phyloP scores from a whole-genome alignment of 2,113 vertebrate species.

The Megaceryle maxima region DNA sequence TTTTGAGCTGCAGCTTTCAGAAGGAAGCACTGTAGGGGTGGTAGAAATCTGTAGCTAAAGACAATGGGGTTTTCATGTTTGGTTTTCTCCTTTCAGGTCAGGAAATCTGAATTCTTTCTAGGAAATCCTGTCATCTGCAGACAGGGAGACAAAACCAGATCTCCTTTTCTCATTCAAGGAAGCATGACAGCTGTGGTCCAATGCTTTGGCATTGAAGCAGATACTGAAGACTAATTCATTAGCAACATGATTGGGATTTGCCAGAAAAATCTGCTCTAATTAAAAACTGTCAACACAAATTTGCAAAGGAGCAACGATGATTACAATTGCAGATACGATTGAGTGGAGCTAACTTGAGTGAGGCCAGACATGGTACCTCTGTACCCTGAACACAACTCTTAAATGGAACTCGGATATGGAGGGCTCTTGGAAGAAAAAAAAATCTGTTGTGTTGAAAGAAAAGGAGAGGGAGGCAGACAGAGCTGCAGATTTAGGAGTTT shows the following conservation, averaged over 20 bases:
- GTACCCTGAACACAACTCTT: neutral
- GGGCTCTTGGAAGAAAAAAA: neutral
- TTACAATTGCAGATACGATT: neutral
- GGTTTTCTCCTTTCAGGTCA: neutral
- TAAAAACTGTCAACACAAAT: neutral
- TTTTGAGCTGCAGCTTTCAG: neutral
- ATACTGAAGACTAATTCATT: neutral
- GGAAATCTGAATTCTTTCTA: neutral
- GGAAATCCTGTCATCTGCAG: neutral
- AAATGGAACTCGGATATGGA: neutral
- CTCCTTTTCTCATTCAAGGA: neutral
- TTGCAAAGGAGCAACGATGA: neutral
- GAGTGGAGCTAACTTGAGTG: neutral
- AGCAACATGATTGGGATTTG: neutral
- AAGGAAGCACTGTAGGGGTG: neutral
- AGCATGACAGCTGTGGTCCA: neutral
- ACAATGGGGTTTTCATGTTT: neutral
- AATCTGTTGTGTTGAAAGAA: neutral
- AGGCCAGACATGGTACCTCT: neutral
- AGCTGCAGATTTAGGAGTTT: neutral
- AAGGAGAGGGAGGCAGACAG: neutral
- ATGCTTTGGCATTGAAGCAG: neutral
- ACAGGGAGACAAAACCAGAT: neutral
- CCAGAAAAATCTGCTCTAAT: constrained; percentile 3
- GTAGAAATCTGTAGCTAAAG: neutral